Evolutionary conservation across 2,888 invertebrate genomes (phyloP), one percentile per base, ranked within the genome.

Genomic region (Ganaspis brasiliensis): DNA sequence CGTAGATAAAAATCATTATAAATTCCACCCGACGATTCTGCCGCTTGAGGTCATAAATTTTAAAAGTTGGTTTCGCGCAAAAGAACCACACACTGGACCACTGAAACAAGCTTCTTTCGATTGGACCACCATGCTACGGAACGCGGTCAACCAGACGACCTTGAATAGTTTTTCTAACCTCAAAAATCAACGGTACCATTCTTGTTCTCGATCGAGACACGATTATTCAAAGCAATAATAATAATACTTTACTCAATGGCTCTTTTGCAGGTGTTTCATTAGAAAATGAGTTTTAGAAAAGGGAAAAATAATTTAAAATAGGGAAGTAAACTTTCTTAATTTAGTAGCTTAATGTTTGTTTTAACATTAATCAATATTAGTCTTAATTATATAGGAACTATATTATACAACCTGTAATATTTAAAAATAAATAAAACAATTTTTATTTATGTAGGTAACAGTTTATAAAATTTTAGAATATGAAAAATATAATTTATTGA

Each of bases 1-100:
- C 14, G n/a, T 45, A 67, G 45, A 67, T 67, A 67, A 67, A n/a
- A 21, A 67, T 67, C 67, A 40, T 67, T 67, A 45, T 67, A 45
- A 19, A 45, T 67, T 67, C 45, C 56, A 14, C 49, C 37, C 70
- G 77, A 76, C 77, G 56, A 49, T 55, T 55, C 59, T 37, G 35
- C 59, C 70, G 21, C 61, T 74, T 77, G 72, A 74, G 72, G 73
- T 67, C 40, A 67, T 67, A 67, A 67, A 67, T 79, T 80, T 71
- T 74, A 73, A 74, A 45, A 67, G 74, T 57, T 74, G 78, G 61
- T 81, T 81, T 79, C 45, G 45, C 45, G 79, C 80, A 79, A 83
- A 83, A 82, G 82, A 82, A 80, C 75, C 67, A 57, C 77, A 74
- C 37, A n/a, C 52, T 31, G 56, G 72, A 56, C 35, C 52, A 37